phyloP scores from a whole-genome alignment of 2,113 vertebrate genomes.

The Thamnophis sirtalis region DNA sequence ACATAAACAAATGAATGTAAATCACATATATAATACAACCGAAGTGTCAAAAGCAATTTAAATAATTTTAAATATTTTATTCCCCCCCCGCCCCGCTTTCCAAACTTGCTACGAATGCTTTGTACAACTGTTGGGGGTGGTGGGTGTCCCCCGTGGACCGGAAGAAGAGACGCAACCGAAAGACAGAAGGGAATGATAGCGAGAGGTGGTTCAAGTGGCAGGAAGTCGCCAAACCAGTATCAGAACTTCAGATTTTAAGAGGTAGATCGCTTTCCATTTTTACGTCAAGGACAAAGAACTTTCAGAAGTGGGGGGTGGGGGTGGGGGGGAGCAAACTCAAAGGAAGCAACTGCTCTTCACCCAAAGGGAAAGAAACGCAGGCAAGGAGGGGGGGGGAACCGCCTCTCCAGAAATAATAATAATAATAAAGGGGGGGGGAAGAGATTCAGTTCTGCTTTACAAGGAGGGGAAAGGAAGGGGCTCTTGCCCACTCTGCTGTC shows the following conservation, averaged over 20 bases:
- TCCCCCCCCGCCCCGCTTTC: slow-evolving; percentile 84
- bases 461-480: slow-evolving; percentile 9
- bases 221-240: slow-evolving; percentile 74
- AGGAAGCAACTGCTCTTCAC: neutral
- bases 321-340: slow-evolving; percentile 11
- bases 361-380: neutral
- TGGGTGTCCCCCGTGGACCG: slow-evolving; percentile 74
- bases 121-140: slow-evolving; percentile 79
- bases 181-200: slow-evolving; percentile 80
- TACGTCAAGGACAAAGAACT: slow-evolving; percentile 64
- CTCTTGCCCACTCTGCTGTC: neutral
- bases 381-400: slow-evolving; percentile 19
- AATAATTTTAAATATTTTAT: slow-evolving; percentile 95
- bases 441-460: neutral
- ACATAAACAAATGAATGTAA: slow-evolving; percentile 68
- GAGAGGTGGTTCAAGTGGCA: slow-evolving; percentile 74
- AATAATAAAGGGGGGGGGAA: neutral
- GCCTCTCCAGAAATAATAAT: neutral
- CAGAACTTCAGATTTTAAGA: slow-evolving; percentile 76
- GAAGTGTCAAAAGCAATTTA: slow-evolving; percentile 84
- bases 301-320: slow-evolving; percentile 38
- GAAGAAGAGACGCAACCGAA: slow-evolving; percentile 72
- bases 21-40: slow-evolving; percentile 85
- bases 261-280: slow-evolving; percentile 79
- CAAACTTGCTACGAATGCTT: slow-evolving; percentile 86